Evolutionary conservation across 2,797 vertebrate genomes (phyloP).

Genomic region (Oreochromis mossambicus): DNA sequence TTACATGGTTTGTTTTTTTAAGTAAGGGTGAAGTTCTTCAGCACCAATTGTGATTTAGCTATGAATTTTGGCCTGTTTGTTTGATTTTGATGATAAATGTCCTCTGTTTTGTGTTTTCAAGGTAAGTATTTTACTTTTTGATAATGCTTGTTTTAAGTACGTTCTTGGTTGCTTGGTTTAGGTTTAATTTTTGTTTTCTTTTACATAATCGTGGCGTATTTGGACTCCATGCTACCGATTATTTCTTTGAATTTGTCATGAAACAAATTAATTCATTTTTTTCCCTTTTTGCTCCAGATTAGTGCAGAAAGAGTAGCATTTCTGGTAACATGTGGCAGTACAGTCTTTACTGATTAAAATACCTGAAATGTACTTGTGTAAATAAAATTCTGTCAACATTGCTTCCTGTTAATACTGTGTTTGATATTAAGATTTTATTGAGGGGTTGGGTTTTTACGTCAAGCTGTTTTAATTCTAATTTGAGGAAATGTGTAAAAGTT

Average conservation of each 20-base stretch:
- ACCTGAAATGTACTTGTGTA: slow-evolving; percentile 69
- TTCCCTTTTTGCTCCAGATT: not conserved
- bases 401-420: not conserved
- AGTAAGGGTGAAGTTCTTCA: not conserved
- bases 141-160: slow-evolving; percentile 39
- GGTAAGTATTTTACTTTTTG: slow-evolving; percentile 80
- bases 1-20: not conserved
- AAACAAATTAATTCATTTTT: not conserved
- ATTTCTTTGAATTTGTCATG: not conserved
- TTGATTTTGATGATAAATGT: slow-evolving; percentile 18
- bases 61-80: slow-evolving; percentile 10
- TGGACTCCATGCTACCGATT: not conserved
- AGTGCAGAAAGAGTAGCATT: slow-evolving; percentile 1
- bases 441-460: not conserved
- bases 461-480: not conserved
- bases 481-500: not conserved
- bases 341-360: slow-evolving; percentile 44
- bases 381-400: slow-evolving; percentile 76
- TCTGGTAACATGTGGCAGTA: slow-evolving; percentile 44
- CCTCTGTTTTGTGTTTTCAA: slow-evolving; percentile 59
- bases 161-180: not conserved
- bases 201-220: slow-evolving; percentile 2
- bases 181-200: not conserved
- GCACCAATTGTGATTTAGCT: slow-evolving; percentile 16
- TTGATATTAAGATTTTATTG: not conserved